Evolutionary conservation across 2,797 vertebrate species (phyloP).

Genomic region (Falco concolor): DNA sequence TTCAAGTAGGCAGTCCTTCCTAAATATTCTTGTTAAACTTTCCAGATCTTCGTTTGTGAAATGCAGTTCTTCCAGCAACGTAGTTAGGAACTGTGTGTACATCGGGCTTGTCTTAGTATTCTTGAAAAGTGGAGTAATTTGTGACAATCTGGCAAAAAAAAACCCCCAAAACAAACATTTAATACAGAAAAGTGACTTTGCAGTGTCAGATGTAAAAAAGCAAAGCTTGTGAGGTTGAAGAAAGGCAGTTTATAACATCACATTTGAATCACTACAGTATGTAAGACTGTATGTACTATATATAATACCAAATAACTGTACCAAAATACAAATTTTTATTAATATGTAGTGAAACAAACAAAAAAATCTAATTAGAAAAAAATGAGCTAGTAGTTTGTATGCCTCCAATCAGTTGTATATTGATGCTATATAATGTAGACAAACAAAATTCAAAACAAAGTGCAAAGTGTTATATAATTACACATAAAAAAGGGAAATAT

Average conservation of each 20-base stretch:
- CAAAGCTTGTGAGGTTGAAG: background rate
- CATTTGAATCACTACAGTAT: background rate
- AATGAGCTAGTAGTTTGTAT: background rate
- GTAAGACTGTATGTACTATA: background rate
- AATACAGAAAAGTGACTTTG: background rate
- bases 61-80: conserved; percentile 73
- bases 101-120: conserved; percentile 25
- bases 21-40: conserved; percentile 73
- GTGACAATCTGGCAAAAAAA: conserved; percentile 64
- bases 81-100: conserved; percentile 74
- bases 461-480: background rate
- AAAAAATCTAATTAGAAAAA: background rate
- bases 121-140: conserved; percentile 60
- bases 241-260: background rate
- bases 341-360: background rate
- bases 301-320: background rate
- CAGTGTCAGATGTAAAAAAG: background rate
- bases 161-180: background rate
- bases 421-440: background rate
- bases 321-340: background rate
- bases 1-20: conserved; percentile 3
- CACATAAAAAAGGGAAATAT: background rate
- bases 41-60: conserved; percentile 76
- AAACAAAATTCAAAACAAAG: background rate
- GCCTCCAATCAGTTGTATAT: background rate